A percentile compares a stretch with the other conserved stretches of the same genome.
phyloP scores from a whole-genome alignment of 2,888 invertebrate species.

The Pristionchus japonicus region DNA sequence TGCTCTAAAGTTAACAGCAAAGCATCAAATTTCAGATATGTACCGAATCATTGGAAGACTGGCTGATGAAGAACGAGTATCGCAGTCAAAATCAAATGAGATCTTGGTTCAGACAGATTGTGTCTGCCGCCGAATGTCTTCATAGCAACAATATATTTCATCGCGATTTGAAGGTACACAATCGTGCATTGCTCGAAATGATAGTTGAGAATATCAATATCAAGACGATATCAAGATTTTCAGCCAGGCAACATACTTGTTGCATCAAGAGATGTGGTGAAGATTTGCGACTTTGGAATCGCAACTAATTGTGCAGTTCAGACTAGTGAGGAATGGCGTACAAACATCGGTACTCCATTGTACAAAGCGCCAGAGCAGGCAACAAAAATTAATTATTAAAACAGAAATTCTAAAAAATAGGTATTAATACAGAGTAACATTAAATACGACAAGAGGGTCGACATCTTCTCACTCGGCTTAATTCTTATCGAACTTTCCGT shows the following conservation, averaged over 20 bases:
- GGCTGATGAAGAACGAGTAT: not conserved
- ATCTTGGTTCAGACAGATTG: not conserved
- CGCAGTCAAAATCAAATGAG: not conserved
- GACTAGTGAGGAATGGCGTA: not conserved
- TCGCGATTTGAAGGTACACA: not conserved
- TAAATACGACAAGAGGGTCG: not conserved
- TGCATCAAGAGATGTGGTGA: not conserved
- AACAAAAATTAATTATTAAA: too few relatives aligned
- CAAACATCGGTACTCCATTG: not conserved
- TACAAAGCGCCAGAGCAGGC: not conserved
- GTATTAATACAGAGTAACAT: not conserved
- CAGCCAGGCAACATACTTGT: not conserved
- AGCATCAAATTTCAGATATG: not conserved
- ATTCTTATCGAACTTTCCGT: not conserved
- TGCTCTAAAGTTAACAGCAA: not conserved
- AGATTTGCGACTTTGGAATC: not conserved
- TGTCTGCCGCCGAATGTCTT: not conserved
- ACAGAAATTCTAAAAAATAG: too few relatives aligned
- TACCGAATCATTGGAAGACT: not conserved
- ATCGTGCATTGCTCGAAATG: too few relatives aligned
- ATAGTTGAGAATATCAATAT: too few relatives aligned
- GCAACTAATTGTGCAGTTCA: not conserved
- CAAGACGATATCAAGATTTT: too few relatives aligned
- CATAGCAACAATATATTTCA: not conserved
- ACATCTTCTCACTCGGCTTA: not conserved